A percentile compares a stretch with the other conserved stretches of the same genome.
Evolutionary conservation across 2,113 vertebrate genomes (phyloP).

Genomic region (Lucifuga dentata): DNA sequence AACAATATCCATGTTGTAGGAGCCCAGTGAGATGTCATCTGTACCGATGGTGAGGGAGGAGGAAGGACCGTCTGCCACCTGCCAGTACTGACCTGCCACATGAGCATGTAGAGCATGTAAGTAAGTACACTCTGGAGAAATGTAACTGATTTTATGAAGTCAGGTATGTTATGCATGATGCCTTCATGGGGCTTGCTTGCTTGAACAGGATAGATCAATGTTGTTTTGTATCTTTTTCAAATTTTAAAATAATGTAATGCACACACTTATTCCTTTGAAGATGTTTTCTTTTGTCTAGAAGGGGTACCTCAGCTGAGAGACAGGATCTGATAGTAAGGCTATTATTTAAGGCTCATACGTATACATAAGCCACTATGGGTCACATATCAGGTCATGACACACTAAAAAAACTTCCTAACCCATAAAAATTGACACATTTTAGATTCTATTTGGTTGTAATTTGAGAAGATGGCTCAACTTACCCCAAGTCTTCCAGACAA

Average conservation of each 20-base stretch:
- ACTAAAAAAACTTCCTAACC: constrained; percentile 19
- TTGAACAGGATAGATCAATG: too few species aligned
- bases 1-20: constrained; percentile 91
- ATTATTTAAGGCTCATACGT: background rate
- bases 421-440: background rate
- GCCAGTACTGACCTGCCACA: constrained; percentile 90
- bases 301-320: constrained; percentile 3
- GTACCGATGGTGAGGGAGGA: constrained; percentile 89
- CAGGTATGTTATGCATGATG: too few species aligned
- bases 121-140: too few species aligned
- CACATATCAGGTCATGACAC: background rate
- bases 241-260: too few species aligned
- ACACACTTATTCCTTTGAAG: too few species aligned
- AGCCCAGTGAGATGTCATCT: constrained; percentile 84
- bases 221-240: too few species aligned
- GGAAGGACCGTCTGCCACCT: constrained; percentile 88
- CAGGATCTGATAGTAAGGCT: constrained; percentile 35
- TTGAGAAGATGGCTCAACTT: constrained; percentile 48
- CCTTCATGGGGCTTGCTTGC: too few species aligned
- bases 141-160: too few species aligned
- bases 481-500: constrained; percentile 95
- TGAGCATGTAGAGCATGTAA: background rate
- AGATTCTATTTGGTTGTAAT: background rate
- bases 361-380: constrained; percentile 18
- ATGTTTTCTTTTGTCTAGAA: too few species aligned